Evolutionary conservation across 2,113 vertebrate species (phyloP).

Genomic region (Zosterops borbonicus): DNA sequence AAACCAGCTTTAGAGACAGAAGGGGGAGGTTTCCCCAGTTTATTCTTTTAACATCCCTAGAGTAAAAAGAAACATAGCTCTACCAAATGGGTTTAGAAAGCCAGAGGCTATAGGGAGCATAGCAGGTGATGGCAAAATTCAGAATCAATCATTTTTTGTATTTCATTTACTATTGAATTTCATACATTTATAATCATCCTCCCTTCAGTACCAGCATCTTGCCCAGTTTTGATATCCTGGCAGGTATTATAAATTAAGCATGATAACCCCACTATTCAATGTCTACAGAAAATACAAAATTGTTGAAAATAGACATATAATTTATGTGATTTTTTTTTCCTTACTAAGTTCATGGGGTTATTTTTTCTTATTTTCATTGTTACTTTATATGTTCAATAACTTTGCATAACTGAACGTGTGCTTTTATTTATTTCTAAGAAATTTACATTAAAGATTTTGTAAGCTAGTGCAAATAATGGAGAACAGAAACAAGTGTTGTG

Average conservation of each 20-base stretch:
- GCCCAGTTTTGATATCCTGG: background rate
- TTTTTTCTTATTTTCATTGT: background rate
- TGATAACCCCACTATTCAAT: background rate
- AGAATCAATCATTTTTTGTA: background rate
- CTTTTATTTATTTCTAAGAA: background rate
- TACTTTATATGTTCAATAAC: background rate
- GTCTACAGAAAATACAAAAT: background rate
- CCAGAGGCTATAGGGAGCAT: background rate
- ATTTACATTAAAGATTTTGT: background rate
- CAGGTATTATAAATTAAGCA: background rate
- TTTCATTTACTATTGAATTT: background rate
- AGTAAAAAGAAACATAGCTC: background rate
- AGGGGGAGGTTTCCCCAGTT: background rate
- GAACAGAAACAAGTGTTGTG: background rate
- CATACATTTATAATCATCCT: background rate
- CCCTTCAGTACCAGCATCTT: background rate
- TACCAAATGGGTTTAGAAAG: background rate
- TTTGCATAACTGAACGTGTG: background rate
- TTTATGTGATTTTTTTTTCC: background rate
- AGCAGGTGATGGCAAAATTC: background rate
- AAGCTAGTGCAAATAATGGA: background rate
- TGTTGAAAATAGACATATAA: background rate
- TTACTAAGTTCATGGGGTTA: background rate
- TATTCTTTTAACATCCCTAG: background rate
- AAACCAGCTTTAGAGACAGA: background rate